Evolutionary conservation across 2,113 vertebrate species (phyloP).

Genomic region (Eidolon helvum): DNA sequence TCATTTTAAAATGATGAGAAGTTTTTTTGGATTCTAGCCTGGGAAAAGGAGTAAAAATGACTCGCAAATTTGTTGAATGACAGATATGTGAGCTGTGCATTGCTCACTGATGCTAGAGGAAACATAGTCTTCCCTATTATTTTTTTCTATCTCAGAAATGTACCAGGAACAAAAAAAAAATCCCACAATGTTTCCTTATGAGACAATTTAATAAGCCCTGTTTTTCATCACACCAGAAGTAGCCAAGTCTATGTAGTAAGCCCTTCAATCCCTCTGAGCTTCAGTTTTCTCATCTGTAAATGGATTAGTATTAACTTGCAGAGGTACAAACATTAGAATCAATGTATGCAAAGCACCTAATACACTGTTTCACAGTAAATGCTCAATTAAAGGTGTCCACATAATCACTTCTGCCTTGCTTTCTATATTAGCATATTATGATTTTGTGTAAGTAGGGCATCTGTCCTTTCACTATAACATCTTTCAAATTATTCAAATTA

Average conservation of each 20-base stretch:
- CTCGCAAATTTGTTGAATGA: constrained; percentile 47
- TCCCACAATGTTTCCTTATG: neutral
- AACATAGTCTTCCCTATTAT: neutral
- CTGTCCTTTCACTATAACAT: neutral
- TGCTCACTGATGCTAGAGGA: neutral
- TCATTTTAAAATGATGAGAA: constrained; percentile 52
- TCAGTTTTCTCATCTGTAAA: neutral
- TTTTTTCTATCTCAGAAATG: neutral
- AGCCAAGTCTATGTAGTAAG: neutral
- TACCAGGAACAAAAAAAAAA: neutral
- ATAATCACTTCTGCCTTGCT: neutral
- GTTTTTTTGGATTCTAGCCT: constrained; percentile 45
- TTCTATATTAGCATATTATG: neutral
- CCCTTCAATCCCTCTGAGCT: neutral
- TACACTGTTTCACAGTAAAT: neutral
- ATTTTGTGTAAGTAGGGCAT: neutral
- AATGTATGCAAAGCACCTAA: neutral
- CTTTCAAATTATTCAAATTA: neutral
- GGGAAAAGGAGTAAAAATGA: constrained; percentile 57
- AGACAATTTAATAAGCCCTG: neutral
- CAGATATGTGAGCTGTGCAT: constrained; percentile 9
- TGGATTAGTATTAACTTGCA: neutral
- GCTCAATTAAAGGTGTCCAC: neutral
- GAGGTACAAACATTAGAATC: neutral
- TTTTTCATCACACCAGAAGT: neutral